Base-by-base conservation (phyloP, 1,140 invertebrate species). In the Musca vetustissima region DNA sequence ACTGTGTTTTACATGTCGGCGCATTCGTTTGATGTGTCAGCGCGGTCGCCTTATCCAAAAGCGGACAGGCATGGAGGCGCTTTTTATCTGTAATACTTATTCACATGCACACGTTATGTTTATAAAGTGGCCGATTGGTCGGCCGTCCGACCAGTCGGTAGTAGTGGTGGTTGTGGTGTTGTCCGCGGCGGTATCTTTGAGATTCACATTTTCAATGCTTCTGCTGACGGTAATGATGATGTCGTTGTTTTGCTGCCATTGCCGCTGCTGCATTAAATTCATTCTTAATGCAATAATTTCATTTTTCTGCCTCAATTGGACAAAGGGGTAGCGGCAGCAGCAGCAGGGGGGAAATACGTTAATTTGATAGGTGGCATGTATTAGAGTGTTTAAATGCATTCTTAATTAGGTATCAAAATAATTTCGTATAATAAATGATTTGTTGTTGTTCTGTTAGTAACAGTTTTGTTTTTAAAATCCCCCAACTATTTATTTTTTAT, bases 1-100 rank as follows among this genome's bases (percentile, higher is more conserved):
- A 61, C 36, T 61, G 57, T 61, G 57, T 61, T 61, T 61, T 61
- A 61, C 57, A 61, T 61, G 57, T n/a, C 57, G 57, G 57, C 17
- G 9, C 21, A 8, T n/a, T 6, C 6, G 17, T 61, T 61, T 61
- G 57, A 61, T 36, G 57, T 61, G 36, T 61, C 19, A 36, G 19
- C 28, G 28, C 36, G 6, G 36, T 43, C 36, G 4, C 36, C 36
- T 43, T 43, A 43, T 43, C 36, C 36, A 13, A 43, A 3, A 9
- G 28, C 36, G 36, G 36, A 43, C 36, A 43, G 36, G 11, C 36
- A 43, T 8, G 36, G 6, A 43, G 36, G 36, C 36, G 36, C 36
- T 43, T 43, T 43, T 43, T 43, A 43, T 43, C 36, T 43, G 36
- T 43, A 13, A 7, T 43, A 2, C 36, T 43, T 13, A 43, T 43